Base-by-base conservation (phyloP, 35 echinoderm and acorn worm species). In the Stichopus chloronotus region DNA sequence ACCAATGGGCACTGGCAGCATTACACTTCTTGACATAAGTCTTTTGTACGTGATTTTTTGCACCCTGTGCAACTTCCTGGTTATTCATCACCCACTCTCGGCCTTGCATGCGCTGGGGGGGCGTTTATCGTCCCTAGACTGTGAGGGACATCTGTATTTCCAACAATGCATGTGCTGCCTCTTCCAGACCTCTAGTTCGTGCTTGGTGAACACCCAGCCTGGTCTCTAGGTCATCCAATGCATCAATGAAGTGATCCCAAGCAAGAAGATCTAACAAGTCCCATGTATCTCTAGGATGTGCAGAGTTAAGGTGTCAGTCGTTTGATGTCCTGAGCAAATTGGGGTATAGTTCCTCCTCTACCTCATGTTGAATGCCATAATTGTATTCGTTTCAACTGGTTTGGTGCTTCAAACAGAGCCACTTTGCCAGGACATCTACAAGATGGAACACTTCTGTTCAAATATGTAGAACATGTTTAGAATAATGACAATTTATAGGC, bases 91-190 rank as follows among this genome's bases (percentile, higher is more conserved):
- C 61, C 10, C 61, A 17, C 61, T 13, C 61, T 65, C 10, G 10
- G 10, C 17, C 30, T 0, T 43, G 30, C 30, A 43, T 59, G 17
- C 22, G 80, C 5, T 14, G 5, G 19, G 56, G 7, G 17, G 7
- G 11, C 19, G 4, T 56, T 56, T 63, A 63, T 11, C 92, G 55
- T 55, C 72, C 63, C 63, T 84, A 71, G 22, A 76, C 93, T 6
- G 57, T 59, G 65, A 78, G 21, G 53, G 92, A 94, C 12, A 88
- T 69, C 57, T 95, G 89, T 54, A 43, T 30, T 25, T 77, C 8
- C 7, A 43, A 43, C 30, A 3, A 43, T 43, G 61, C 61, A 10
- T 65, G 61, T 65, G 17, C 61, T 65, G 78, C 78, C 21, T 80
- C 22, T 19, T 80, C 78, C 21, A 80, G 21, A 25, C 11, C 21